Percentiles rank a stretch among this genome's conserved stretches.
Conservation (phyloP, 1,140 invertebrate genomes). For the Tetragonula clypearis region DNA sequence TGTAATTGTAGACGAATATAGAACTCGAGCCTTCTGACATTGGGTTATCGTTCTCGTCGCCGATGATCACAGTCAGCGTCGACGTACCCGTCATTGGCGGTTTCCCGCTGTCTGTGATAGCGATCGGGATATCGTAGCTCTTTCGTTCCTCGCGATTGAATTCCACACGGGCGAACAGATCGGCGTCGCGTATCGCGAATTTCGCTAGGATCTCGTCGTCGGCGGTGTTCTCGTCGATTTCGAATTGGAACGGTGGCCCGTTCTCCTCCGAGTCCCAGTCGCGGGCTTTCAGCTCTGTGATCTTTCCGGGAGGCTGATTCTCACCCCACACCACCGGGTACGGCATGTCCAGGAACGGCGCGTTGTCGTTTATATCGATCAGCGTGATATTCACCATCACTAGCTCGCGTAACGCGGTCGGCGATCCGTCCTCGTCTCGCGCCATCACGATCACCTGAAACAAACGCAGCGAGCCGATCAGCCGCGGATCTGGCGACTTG, state of each 20-base stretch:
- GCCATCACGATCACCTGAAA: conserved; percentile 91
- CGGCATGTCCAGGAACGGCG: conserved; percentile 90
- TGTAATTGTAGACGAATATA: conserved; percentile 96
- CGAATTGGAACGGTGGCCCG: conserved; percentile 90
- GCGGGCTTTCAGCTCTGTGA: conserved; percentile 88
- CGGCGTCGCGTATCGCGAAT: conserved; percentile 86
- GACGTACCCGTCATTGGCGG: conserved; percentile 88
- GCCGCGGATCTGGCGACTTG: no score
- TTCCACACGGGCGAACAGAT: conserved; percentile 84
- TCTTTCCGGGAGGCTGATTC: conserved; percentile 86
- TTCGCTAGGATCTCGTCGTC: conserved; percentile 86
- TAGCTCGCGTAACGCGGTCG: conserved; percentile 83
- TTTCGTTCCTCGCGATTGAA: conserved; percentile 96
- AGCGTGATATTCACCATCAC: conserved; percentile 89
- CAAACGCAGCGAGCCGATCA: background rate
- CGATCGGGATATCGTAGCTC: conserved; percentile 92
- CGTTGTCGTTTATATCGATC: conserved; percentile 95
- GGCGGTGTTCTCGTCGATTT: conserved; percentile 86
- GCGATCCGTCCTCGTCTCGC: conserved; percentile 88
- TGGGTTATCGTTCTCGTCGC: conserved; percentile 94
- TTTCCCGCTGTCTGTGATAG: conserved; percentile 91
- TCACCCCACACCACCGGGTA: conserved; percentile 92
- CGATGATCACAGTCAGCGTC: conserved; percentile 92
- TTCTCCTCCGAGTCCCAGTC: conserved; percentile 91
- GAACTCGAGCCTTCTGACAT: conserved; percentile 91